phyloP scores from a whole-genome alignment of 2,113 vertebrate species.

The Sphyrna mokarran region DNA sequence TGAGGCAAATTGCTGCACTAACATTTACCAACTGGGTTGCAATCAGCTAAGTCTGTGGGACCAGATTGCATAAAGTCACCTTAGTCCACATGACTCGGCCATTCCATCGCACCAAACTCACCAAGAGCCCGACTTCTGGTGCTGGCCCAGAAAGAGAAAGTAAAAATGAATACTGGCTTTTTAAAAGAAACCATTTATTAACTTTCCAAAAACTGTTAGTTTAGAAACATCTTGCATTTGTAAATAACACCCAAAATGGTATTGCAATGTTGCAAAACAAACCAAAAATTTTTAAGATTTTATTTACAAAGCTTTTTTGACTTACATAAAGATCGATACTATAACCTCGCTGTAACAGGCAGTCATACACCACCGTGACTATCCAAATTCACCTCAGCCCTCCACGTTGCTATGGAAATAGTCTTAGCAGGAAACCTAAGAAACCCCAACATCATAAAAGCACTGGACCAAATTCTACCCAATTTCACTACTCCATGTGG shows the following conservation, averaged over 20 bases:
- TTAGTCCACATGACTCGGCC: not conserved
- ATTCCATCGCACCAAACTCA: not conserved
- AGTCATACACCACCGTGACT: slow-evolving; percentile 68
- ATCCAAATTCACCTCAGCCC: slow-evolving; percentile 58
- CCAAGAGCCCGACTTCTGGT: not conserved
- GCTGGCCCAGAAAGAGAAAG: not conserved
- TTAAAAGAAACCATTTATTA: slow-evolving; percentile 37
- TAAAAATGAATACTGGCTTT: slow-evolving; percentile 35
- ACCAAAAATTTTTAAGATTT: slow-evolving; percentile 88
- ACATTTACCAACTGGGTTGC: not conserved
- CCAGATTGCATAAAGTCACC: not conserved
- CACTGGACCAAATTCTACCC: slow-evolving; percentile 71
- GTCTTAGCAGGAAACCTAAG: slow-evolving; percentile 64
- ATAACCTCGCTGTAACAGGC: slow-evolving; percentile 73
- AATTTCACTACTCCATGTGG: slow-evolving; percentile 61
- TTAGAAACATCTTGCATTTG: slow-evolving; percentile 38
- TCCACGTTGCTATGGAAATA: slow-evolving; percentile 71
- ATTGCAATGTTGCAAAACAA: slow-evolving; percentile 51
- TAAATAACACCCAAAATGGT: slow-evolving; percentile 38
- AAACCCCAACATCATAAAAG: slow-evolving; percentile 75
- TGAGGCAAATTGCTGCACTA: not conserved
- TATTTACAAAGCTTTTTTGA: slow-evolving; percentile 86
- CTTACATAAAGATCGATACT: slow-evolving; percentile 89
- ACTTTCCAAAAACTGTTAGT: slow-evolving; percentile 38
- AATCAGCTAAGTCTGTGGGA: not conserved